A percentile compares a stretch with the other conserved stretches of the same genome.
phyloP scores from a whole-genome alignment of 2,888 invertebrate species.

The Tetragonisca angustula region DNA sequence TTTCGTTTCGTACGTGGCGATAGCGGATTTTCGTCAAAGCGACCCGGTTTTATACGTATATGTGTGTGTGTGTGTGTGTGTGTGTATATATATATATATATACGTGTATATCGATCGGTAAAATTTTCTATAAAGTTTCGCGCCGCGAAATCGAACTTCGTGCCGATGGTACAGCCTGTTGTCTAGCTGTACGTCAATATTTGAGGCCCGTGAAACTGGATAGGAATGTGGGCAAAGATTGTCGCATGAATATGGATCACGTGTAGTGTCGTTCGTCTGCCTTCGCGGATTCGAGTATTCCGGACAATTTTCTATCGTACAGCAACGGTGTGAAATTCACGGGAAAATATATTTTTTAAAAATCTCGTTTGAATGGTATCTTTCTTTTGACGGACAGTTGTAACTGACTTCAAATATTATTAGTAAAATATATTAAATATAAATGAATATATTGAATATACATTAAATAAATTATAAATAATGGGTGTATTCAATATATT shows the following conservation, averaged over 20 bases:
- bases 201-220: constrained; percentile 31
- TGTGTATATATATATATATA: no score
- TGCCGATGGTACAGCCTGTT: constrained; percentile 6
- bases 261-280: constrained; percentile 12
- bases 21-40: constrained; percentile 4
- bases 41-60: background rate
- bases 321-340: no score
- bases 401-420: background rate
- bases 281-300: constrained; percentile 5
- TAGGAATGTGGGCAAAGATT: constrained; percentile 28
- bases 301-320: background rate
- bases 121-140: constrained; percentile 31
- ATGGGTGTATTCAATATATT: no score
- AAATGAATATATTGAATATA: no score
- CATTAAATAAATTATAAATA: no score
- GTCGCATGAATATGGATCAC: constrained; percentile 29
- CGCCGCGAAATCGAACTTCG: constrained; percentile 26
- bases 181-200: constrained; percentile 38
- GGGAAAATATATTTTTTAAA: background rate
- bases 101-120: background rate
- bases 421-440: no score
- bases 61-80: no score
- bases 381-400: background rate
- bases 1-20: background rate
- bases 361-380: no score